Conservation (phyloP, 2,113 vertebrate genomes). For the Panurus biarmicus region DNA sequence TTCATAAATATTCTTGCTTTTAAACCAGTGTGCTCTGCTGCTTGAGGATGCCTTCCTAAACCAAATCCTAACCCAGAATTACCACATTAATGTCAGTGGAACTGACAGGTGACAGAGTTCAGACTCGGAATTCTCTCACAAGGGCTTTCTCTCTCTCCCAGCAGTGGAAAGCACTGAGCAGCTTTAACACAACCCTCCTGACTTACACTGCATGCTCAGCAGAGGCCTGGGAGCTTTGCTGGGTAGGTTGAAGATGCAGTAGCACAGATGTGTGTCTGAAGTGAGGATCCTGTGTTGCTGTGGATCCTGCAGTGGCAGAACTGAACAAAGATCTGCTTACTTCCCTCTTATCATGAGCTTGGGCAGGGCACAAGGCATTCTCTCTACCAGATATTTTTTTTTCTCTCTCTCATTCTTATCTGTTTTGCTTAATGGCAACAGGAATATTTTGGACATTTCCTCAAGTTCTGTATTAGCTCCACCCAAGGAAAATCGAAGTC, state of each 20-base stretch:
- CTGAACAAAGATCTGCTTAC: background rate
- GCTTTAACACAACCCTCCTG: background rate
- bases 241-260: background rate
- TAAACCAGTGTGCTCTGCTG: background rate
- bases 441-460: background rate
- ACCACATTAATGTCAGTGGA: conserved; percentile 1
- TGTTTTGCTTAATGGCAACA: background rate
- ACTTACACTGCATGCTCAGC: background rate
- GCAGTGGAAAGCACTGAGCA: background rate
- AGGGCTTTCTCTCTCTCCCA: background rate
- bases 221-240: background rate
- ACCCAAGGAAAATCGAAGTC: background rate
- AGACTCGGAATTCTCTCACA: background rate
- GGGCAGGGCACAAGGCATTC: background rate
- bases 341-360: background rate
- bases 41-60: background rate
- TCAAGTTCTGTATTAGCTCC: background rate
- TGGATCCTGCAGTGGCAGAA: background rate
- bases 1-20: background rate
- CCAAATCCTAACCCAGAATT: background rate
- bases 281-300: background rate
- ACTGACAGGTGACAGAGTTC: conserved; percentile 13
- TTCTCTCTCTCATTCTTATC: background rate
- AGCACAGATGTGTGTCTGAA: background rate
- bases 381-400: background rate